Conservation (phyloP, 2,113 vertebrate species). For the Trematomus loennbergii region DNA sequence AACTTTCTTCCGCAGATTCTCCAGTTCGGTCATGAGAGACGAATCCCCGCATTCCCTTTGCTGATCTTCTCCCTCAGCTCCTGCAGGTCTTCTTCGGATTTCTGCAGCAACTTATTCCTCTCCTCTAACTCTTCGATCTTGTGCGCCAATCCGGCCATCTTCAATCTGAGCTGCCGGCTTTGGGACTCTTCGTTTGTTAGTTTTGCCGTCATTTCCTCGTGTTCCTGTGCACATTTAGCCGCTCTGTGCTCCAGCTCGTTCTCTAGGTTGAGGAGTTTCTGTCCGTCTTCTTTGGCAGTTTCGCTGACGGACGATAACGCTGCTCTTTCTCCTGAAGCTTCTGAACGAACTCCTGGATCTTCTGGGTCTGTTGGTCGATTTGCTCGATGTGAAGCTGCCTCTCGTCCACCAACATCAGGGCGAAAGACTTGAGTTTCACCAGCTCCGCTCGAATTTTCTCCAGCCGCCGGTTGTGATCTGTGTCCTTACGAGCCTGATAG, state of each 20-base stretch:
- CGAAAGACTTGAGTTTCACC: slow-evolving; percentile 94
- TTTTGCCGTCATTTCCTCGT: slow-evolving; percentile 91
- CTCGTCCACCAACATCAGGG: slow-evolving; percentile 97
- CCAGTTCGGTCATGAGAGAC: slow-evolving; percentile 91
- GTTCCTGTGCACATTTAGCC: slow-evolving; percentile 87
- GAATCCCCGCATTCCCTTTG: slow-evolving; percentile 92
- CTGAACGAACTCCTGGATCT: slow-evolving; percentile 90
- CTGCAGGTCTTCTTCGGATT: slow-evolving; percentile 92
- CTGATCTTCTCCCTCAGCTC: slow-evolving; percentile 93
- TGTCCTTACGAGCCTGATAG: slow-evolving; percentile 92
- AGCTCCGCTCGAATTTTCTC: slow-evolving; percentile 92
- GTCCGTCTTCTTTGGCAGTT: slow-evolving; percentile 89
- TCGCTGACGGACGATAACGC: slow-evolving; percentile 80
- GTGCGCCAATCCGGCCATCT: slow-evolving; percentile 84
- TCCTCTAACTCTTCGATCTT: slow-evolving; percentile 93
- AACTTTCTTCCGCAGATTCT: slow-evolving; percentile 92
- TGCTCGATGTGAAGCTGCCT: slow-evolving; percentile 94
- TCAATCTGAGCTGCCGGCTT: slow-evolving; percentile 89
- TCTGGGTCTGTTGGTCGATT: slow-evolving; percentile 92
- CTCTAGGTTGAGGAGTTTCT: slow-evolving; percentile 90
- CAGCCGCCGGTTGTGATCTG: slow-evolving; percentile 89
- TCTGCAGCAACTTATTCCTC: slow-evolving; percentile 89
- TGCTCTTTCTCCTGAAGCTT: slow-evolving; percentile 92
- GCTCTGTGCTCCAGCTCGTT: slow-evolving; percentile 89
- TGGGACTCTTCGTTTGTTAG: slow-evolving; percentile 90